phyloP scores from a whole-genome alignment of 2,113 vertebrate genomes.

The Poeciliopsis turrubarensis region DNA sequence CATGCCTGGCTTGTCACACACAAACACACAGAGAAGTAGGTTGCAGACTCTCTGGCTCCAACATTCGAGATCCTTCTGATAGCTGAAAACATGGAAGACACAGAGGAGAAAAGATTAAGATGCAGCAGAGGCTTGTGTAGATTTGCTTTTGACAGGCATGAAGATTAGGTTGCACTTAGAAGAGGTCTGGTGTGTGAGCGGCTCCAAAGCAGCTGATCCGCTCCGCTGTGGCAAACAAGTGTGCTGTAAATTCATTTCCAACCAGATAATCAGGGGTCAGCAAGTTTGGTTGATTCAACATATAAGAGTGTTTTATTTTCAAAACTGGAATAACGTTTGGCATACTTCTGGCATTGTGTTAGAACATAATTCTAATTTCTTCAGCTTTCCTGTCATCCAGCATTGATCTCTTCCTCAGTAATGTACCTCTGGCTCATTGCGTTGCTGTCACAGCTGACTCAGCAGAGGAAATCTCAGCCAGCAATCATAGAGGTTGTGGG shows the following conservation, averaged over 20 bases:
- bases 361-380: neutral
- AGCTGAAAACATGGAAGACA: constrained; percentile 69
- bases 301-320: neutral
- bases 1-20: constrained; percentile 47
- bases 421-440: neutral
- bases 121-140: constrained; percentile 38
- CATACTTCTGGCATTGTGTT: neutral
- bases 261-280: neutral
- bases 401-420: neutral
- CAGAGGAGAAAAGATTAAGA: constrained; percentile 66
- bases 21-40: constrained; percentile 52
- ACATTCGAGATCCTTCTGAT: constrained; percentile 68
- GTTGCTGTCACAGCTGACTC: too few species aligned
- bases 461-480: neutral
- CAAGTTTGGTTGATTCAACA: neutral
- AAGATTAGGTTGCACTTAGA: constrained; percentile 61
- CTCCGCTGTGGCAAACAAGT: neutral
- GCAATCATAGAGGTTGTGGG: neutral
- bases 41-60: constrained; percentile 77
- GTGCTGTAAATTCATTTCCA: constrained; percentile 18
- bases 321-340: too few species aligned
- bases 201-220: constrained; percentile 33
- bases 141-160: constrained; percentile 70
- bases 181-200: constrained; percentile 23
- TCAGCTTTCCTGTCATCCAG: neutral